These are phyloP conservation scores for Myiotriccus ornatus DNA, from an alignment of 2,797 vertebrate species.

Conservation along the genomic window DNA sequence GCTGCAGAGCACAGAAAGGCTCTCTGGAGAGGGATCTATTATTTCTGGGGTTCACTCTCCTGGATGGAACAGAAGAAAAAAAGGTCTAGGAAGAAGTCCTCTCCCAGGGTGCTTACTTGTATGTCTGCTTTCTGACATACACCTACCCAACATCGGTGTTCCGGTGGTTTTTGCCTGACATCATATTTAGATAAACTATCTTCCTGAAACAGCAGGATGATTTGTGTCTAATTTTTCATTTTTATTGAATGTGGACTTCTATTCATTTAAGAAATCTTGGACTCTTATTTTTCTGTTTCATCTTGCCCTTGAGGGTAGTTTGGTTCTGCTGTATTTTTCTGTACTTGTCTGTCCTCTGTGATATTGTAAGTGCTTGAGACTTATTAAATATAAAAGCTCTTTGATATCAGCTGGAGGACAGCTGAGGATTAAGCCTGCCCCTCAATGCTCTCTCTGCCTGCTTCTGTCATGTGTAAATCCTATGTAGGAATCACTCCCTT, in stretches of 20 bases:
- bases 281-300: slow-evolving; percentile 10
- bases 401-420: slow-evolving; percentile 63
- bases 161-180: background rate
- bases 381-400: slow-evolving; percentile 54
- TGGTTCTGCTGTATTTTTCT: slow-evolving; percentile 8
- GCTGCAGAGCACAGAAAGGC: background rate
- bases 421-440: slow-evolving; percentile 57
- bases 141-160: background rate
- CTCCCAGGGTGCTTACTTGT: background rate
- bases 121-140: slow-evolving; percentile 13
- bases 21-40: background rate
- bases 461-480: slow-evolving; percentile 51
- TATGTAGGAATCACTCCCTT: background rate
- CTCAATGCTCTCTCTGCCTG: slow-evolving; percentile 25
- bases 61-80: background rate
- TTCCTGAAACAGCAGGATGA: background rate
- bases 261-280: background rate
- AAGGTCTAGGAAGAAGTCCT: background rate
- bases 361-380: slow-evolving; percentile 34
- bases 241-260: background rate
- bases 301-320: slow-evolving; percentile 1
- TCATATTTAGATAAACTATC: background rate
- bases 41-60: background rate
- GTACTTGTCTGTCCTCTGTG: slow-evolving; percentile 8
- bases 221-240: background rate